Evolutionary conservation across 2,888 invertebrate genomes (phyloP).

Genomic region (Rhabditoides inermis): DNA sequence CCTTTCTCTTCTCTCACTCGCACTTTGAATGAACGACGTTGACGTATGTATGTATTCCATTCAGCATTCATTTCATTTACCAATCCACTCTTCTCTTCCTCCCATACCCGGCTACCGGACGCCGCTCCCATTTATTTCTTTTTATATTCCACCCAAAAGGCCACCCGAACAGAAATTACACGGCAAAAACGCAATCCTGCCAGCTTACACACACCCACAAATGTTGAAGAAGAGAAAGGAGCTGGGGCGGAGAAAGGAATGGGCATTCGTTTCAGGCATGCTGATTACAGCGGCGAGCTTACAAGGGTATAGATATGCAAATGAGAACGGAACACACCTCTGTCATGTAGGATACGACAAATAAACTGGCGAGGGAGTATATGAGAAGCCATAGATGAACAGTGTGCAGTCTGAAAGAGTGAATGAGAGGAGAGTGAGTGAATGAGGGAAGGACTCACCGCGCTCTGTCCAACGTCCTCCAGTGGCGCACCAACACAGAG

Average conservation of each 20-base stretch:
- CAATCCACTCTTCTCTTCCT: too few relatives aligned
- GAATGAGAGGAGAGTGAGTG: too few relatives aligned
- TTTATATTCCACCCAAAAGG: too few relatives aligned
- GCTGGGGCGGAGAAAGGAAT: neutral
- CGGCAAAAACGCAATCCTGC: too few relatives aligned
- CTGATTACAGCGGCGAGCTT: neutral
- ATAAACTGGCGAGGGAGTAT: conserved; percentile 43
- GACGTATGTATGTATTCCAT: too few relatives aligned
- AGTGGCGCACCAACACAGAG: conserved; percentile 44
- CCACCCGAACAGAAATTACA: too few relatives aligned
- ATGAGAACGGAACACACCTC: conserved; percentile 17
- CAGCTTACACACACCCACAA: too few relatives aligned
- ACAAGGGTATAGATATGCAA: neutral
- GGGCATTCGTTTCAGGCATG: neutral
- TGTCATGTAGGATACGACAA: conserved; percentile 43
- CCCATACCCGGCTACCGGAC: too few relatives aligned
- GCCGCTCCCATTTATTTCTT: too few relatives aligned
- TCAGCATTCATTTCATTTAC: too few relatives aligned
- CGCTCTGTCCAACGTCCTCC: conserved; percentile 43
- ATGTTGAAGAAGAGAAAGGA: neutral
- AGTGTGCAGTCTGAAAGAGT: conserved; percentile 46
- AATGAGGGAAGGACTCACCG: conserved; percentile 38
- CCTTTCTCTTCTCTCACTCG: too few relatives aligned
- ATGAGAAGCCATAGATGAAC: conserved; percentile 49
- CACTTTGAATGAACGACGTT: too few relatives aligned